Base-by-base conservation (phyloP, 2,888 invertebrate species). In the Epinotia brunnichana region DNA sequence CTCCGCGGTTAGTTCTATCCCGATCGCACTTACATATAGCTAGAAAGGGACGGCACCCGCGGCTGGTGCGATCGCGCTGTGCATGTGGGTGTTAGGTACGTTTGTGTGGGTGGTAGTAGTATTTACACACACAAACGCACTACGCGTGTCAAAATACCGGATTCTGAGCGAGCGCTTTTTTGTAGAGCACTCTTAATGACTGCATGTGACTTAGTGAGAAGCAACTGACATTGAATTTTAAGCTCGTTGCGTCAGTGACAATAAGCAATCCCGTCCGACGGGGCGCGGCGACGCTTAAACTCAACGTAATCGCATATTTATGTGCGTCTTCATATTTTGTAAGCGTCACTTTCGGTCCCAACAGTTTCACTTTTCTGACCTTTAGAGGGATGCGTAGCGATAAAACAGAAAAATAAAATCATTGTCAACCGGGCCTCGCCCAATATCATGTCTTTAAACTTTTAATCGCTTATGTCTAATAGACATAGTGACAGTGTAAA, bases 331-430 rank as follows among this genome's bases (percentile, higher is more conserved):
- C 84, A 78, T 77, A 81, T 88, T 81, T 88, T 87, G 85, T 85
- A 86, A 89, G 83, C 83, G 77, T 84, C 83, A 87, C 87, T 90
- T 89, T 91, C 87, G 86, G 87, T 83, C 81, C 85, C 82, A 79
- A 84, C 84, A 86, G 87, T 92, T 91, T 92, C 91, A 90, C 92
- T 92, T 92, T 91, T 85, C 82, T 89, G 87, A 90, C 90, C 90
- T 91, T 90, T 90, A 77, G 81, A 82, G 84, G 89, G 89, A 88
- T 90, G 85, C 80, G 83, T 82, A 81, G 79, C 85, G 85, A 88
- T 86, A 89, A 89, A 88, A 89, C 85, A 75, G 80, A 88, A 87
- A 86, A 87, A 86, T 84, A 87, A 71, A 35, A 53, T 39, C 39
- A 24, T 48, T 59, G n/a, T 11, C 7, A 24, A 48, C 56, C 56